A percentile compares a stretch with the other conserved stretches of the same genome.
Evolutionary conservation across 2,888 invertebrate genomes (phyloP).

Genomic region (Tricholauxania praeusta): DNA sequence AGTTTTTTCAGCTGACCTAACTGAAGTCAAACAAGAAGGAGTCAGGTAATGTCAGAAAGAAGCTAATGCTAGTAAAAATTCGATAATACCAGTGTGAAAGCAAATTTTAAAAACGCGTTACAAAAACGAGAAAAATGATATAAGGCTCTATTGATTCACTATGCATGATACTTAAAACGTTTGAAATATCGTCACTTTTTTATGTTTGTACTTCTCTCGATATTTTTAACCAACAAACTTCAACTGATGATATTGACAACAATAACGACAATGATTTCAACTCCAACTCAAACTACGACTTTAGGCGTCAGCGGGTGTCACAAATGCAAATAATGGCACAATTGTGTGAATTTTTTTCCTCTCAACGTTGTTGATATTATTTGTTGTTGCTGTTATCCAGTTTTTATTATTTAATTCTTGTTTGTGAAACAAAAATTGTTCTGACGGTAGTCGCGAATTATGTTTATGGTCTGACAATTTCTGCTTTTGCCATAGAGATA

Average conservation of each 20-base stretch:
- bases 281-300: neutral
- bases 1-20: too few relatives aligned
- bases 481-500: slow-evolving; percentile 1
- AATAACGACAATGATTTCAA: slow-evolving; percentile 18
- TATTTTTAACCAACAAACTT: neutral
- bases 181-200: too few relatives aligned
- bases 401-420: slow-evolving; percentile 59
- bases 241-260: slow-evolving; percentile 37
- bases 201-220: too few relatives aligned
- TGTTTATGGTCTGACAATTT: slow-evolving; percentile 29
- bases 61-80: too few relatives aligned
- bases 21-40: too few relatives aligned
- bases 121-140: too few relatives aligned
- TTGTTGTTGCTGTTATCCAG: slow-evolving; percentile 46
- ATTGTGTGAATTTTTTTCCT: slow-evolving; percentile 50
- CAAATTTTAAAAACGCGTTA: too few relatives aligned
- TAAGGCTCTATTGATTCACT: too few relatives aligned
- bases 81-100: too few relatives aligned
- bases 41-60: too few relatives aligned
- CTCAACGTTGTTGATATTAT: slow-evolving; percentile 35
- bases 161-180: too few relatives aligned
- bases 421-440: slow-evolving; percentile 36
- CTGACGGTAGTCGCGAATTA: slow-evolving; percentile 37
- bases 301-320: slow-evolving; percentile 52
- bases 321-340: slow-evolving; percentile 65